A percentile compares a stretch with the other conserved stretches of the same genome.
Conservation (phyloP, 92 coral and sea anemone species). For the Pocillopora meandrina region DNA sequence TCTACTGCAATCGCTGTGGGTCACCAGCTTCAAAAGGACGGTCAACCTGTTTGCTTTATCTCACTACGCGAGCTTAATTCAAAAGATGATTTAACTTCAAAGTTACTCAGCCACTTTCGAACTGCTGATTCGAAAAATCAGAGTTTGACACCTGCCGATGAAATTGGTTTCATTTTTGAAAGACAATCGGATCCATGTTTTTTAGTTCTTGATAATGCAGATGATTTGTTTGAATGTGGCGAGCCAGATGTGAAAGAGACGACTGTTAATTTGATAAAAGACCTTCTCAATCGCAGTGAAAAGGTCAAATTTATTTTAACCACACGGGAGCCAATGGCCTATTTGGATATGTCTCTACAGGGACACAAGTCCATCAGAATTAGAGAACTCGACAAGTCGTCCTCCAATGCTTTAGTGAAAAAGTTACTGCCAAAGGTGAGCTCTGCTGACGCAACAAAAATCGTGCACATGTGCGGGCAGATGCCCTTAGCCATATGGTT, state of each 20-base stretch:
- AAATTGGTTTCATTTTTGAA: background rate
- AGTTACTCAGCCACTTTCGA: background rate
- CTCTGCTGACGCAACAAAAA: background rate
- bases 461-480: slow-evolving; percentile 31
- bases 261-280: background rate
- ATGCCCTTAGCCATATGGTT: slow-evolving; percentile 47
- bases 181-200: background rate
- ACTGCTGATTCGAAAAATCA: background rate
- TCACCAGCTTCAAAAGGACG: background rate
- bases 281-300: background rate
- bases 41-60: background rate
- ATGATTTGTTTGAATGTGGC: slow-evolving; percentile 10
- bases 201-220: background rate
- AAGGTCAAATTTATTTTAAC: background rate
- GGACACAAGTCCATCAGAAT: background rate
- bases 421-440: slow-evolving; percentile 1
- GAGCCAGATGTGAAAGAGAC: background rate
- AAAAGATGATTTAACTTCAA: background rate
- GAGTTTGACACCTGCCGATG: background rate
- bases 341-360: too few relatives aligned
- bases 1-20: background rate
- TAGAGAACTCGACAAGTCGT: background rate
- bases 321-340: background rate
- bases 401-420: background rate
- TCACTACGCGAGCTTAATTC: background rate